Percentiles rank a stretch among this genome's conserved stretches.
Conservation (phyloP, 2,797 vertebrate species). For the Parambassis ranga region DNA sequence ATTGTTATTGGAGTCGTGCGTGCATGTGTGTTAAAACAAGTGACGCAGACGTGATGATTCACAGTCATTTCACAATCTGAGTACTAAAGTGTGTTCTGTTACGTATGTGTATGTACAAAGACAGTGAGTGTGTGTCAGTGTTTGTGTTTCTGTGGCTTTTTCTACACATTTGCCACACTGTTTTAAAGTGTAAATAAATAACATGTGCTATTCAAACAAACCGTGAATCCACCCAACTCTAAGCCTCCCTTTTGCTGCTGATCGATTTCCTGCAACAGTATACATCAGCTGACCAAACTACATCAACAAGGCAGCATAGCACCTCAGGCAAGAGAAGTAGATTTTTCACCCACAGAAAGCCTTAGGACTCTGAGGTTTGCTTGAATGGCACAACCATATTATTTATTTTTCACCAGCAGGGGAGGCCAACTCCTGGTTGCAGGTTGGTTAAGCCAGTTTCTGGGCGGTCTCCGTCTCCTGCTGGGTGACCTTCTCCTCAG, state of each 20-base stretch:
- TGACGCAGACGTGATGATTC: conserved; percentile 62
- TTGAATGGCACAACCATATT: conserved; percentile 71
- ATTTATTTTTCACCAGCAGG: conserved; percentile 52
- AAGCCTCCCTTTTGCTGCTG: conserved; percentile 28
- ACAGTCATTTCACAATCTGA: conserved; percentile 66
- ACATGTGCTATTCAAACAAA: conserved; percentile 74
- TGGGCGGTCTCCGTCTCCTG: conserved; percentile 93
- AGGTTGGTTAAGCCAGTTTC: conserved; percentile 85
- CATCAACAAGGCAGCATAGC: conserved; percentile 48
- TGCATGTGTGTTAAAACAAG: conserved; percentile 56
- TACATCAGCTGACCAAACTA: conserved; percentile 48
- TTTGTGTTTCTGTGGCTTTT: conserved; percentile 53
- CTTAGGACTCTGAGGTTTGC: conserved; percentile 60
- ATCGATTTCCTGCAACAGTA: conserved; percentile 42
- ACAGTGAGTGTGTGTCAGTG: conserved; percentile 37
- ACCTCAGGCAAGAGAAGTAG: conserved; percentile 38
- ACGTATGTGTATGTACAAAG: conserved; percentile 67
- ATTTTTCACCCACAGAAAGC: conserved; percentile 43
- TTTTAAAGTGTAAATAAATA: conserved; percentile 67
- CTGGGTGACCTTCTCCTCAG: conserved; percentile 93
- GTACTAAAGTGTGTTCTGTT: conserved; percentile 63
- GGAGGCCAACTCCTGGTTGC: conserved; percentile 30
- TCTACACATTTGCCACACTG: conserved; percentile 42
- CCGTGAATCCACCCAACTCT: conserved; percentile 36
- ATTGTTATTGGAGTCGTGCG: conserved; percentile 40